Base-by-base conservation (phyloP, 2,888 invertebrate species). In the Invenusta paracnida region DNA sequence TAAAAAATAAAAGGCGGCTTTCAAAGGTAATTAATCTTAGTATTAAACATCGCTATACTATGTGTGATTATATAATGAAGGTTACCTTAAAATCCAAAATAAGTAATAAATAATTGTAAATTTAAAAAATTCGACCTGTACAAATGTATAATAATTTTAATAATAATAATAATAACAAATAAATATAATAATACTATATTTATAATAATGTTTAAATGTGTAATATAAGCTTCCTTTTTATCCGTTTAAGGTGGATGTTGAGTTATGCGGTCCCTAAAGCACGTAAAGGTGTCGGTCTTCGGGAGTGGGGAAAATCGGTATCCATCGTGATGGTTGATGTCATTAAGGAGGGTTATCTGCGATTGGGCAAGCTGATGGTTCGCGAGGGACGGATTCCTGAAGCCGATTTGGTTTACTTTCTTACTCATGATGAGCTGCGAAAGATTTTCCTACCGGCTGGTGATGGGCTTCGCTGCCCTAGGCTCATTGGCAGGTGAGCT, bases 261-360 rank as follows among this genome's bases (percentile, higher is more conserved):
- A 92, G 93, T 73, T 93, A 93, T 90, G 86, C 95, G 0, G 90
- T 95, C 29, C 94, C 94, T 0, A 92, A 93, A 81, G 93, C 93
- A 86, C 93, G 94, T 27, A 92, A 92, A 2, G 93, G 93, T 0
- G 94, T 95, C 0, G 92, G 93, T 0, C 90, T 92, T 30, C 92
- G 95, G 85, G 95, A 95, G 91, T 90, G 91, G 87, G 94, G 94
- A 0, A 95, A 95, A 89, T 90, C 90, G 0, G 31, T 90, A 0
- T 88, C 89, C 91, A 67, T 91, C 0, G 88, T 90, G 84, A 91
- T 92, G 28, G 89, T 93, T 0, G 93, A 95, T 89, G 93, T 93
- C 89, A 88, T 94, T 82, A 92, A 94, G 87, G 88, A 93, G 82
- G 94, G 93, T 0, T 93, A 93, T 87, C 91, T 93, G 67, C 90